Conservation (phyloP, 2,888 invertebrate genomes). For the Piscicola geometra region DNA sequence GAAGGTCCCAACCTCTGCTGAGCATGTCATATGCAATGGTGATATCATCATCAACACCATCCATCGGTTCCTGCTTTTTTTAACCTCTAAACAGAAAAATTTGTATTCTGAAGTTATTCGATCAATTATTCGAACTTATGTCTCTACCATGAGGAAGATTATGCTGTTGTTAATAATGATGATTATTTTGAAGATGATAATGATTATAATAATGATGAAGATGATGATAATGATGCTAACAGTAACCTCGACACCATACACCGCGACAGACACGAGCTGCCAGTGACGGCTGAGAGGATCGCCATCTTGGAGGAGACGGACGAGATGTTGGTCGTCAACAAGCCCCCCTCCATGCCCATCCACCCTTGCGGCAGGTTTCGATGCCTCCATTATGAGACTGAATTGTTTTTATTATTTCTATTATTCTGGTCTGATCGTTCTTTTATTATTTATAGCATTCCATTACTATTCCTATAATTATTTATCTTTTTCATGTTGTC, state of each 20-base stretch:
- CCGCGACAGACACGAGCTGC: constrained; percentile 81
- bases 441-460: too few species aligned
- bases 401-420: neutral
- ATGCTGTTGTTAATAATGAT: too few species aligned
- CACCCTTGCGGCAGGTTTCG: constrained; percentile 96
- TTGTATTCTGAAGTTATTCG: too few species aligned
- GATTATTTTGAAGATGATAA: too few species aligned
- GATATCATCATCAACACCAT: constrained; percentile 83
- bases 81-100: too few species aligned
- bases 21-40: constrained; percentile 86
- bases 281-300: constrained; percentile 85
- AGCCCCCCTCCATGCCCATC: constrained; percentile 98
- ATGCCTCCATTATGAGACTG: constrained; percentile 92
- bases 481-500: too few species aligned
- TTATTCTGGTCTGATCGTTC: too few species aligned
- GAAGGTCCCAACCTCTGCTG: constrained; percentile 60
- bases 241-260: neutral
- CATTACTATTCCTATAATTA: too few species aligned
- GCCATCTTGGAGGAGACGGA: constrained; percentile 95
- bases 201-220: too few species aligned
- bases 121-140: too few species aligned
- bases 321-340: constrained; percentile 98
- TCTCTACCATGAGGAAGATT: neutral
- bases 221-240: too few species aligned
- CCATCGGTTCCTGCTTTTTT: constrained; percentile 74